phyloP scores from a whole-genome alignment of 2,113 vertebrate species.

The Ictalurus punctatus region DNA sequence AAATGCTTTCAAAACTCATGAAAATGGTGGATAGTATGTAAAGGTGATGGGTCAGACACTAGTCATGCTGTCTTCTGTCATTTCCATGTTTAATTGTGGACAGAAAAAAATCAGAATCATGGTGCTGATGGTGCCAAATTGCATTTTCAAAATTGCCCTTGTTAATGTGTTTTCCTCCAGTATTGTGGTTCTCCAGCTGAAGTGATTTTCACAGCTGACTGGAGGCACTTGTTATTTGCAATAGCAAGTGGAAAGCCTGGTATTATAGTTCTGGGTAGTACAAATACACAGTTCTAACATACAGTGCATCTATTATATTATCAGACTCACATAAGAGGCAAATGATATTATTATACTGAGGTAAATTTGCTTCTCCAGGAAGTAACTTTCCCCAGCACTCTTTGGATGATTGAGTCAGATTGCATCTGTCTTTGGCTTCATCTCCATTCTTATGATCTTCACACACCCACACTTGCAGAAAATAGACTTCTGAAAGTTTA shows the following conservation, averaged over 20 bases:
- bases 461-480: slow-evolving; percentile 26
- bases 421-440: slow-evolving; percentile 30
- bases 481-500: not conserved
- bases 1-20: not conserved
- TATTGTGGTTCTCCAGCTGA: not conserved
- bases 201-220: not conserved
- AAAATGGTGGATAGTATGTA: not conserved
- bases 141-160: not conserved
- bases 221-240: not conserved
- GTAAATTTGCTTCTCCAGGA: slow-evolving; percentile 23
- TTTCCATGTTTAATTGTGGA: not conserved
- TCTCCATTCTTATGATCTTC: slow-evolving; percentile 38
- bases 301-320: not conserved
- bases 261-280: not conserved
- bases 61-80: not conserved
- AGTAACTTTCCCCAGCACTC: not conserved
- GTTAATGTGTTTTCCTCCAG: not conserved
- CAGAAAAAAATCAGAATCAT: not conserved
- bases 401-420: slow-evolving; percentile 14
- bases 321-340: not conserved
- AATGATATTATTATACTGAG: not conserved
- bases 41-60: not conserved
- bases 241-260: not conserved
- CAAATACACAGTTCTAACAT: not conserved
- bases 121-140: not conserved